Evolutionary conservation across 2,113 vertebrate species (phyloP).

Genomic region (Salvelinus namaycush): DNA sequence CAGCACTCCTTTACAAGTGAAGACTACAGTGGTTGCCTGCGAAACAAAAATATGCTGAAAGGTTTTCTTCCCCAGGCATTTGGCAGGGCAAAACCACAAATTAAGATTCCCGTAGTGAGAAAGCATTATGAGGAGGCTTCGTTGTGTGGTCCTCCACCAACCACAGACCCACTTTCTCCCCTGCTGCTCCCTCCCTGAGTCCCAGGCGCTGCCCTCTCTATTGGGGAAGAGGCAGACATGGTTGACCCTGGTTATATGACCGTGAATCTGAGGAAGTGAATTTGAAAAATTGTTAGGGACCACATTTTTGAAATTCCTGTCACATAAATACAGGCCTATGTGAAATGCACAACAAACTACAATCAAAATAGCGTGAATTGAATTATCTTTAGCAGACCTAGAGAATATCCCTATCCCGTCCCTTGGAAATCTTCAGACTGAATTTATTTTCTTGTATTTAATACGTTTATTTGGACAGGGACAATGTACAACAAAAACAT

Average conservation of each 20-base stretch:
- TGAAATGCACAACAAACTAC: too few relatives aligned
- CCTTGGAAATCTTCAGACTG: too few relatives aligned
- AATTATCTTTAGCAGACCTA: too few relatives aligned
- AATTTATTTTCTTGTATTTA: too few relatives aligned
- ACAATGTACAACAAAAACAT: too few relatives aligned
- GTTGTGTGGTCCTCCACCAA: constrained; percentile 68
- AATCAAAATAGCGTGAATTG: too few relatives aligned
- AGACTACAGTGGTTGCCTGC: constrained; percentile 34
- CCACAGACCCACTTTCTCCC: constrained; percentile 43
- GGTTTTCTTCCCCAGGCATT: constrained; percentile 42
- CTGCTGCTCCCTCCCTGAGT: constrained; percentile 50
- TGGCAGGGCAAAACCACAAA: constrained; percentile 61
- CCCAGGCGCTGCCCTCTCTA: constrained; percentile 63
- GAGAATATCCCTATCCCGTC: too few relatives aligned
- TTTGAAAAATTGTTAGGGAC: too few relatives aligned
- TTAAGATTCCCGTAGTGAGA: constrained; percentile 56
- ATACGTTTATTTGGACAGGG: too few relatives aligned
- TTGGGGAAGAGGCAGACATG: constrained; percentile 56
- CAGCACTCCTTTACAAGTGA: constrained; percentile 39
- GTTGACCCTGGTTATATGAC: constrained; percentile 58
- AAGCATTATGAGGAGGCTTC: constrained; percentile 53
- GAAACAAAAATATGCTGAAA: constrained; percentile 55
- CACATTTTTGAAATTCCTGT: too few relatives aligned
- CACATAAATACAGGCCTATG: too few relatives aligned
- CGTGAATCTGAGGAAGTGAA: too few relatives aligned